phyloP scores from a whole-genome alignment of 35 echinoderm and acorn worm species.

The Apostichopus californicus region DNA sequence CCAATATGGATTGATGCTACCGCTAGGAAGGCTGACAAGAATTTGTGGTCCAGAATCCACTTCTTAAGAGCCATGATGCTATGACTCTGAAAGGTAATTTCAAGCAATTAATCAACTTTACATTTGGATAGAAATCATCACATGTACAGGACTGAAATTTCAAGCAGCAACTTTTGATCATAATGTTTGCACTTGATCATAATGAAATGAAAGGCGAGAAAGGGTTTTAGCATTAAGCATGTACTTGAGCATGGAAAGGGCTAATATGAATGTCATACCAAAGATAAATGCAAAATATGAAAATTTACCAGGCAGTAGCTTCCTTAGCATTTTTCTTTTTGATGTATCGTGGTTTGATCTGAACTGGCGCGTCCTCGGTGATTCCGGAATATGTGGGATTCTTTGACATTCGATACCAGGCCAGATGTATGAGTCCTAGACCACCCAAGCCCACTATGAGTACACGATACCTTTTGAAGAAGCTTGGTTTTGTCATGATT shows the following conservation, averaged over 20 bases:
- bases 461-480: conserved; percentile 65
- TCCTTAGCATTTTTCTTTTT: conserved; percentile 54
- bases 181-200: no score
- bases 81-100: not conserved
- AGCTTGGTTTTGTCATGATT: conserved; percentile 60
- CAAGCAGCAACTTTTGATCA: no score
- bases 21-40: conserved; percentile 53
- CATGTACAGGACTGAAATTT: no score
- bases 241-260: no score
- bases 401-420: conserved; percentile 73
- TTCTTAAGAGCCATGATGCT: conserved; percentile 57
- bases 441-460: conserved; percentile 63
- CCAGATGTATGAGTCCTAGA: conserved; percentile 67
- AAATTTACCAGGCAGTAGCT: conserved; percentile 50
- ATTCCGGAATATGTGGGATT: conserved; percentile 54
- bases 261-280: not conserved
- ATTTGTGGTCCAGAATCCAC: conserved; percentile 63
- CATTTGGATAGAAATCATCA: no score
- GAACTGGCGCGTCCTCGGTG: not conserved
- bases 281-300: not conserved
- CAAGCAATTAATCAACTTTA: not conserved
- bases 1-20: conserved; percentile 57
- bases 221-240: no score
- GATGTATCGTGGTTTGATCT: conserved; percentile 57
- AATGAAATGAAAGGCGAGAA: no score